Percentiles rank a stretch among this genome's conserved stretches.
Evolutionary conservation across 2,888 invertebrate genomes (phyloP).

Genomic region (Caenorhabditis drosophilae): DNA sequence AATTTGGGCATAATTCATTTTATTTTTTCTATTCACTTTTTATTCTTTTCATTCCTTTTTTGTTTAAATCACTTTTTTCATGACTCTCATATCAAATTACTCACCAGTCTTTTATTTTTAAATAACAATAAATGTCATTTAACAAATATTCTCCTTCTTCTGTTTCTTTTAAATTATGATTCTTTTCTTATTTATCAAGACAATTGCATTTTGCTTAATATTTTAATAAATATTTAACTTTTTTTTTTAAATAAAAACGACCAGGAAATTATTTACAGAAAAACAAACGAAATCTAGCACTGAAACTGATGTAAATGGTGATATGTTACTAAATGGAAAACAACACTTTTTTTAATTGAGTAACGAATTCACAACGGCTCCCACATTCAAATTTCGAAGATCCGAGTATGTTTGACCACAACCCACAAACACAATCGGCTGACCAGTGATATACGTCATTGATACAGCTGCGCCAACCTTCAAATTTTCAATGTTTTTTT

Average conservation of each 20-base stretch:
- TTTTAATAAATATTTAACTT: neutral
- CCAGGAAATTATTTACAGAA: neutral
- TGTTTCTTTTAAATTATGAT: no score
- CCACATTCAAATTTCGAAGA: conserved; percentile 91
- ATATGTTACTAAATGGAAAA: neutral
- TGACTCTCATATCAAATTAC: no score
- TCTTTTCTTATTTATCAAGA: no score
- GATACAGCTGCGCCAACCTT: conserved; percentile 94
- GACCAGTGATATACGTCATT: conserved; percentile 99
- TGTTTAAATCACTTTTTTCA: neutral
- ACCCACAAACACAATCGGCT: conserved; percentile 98
- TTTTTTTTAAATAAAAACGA: neutral
- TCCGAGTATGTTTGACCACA: conserved; percentile 99
- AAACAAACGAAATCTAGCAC: neutral
- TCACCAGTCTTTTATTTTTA: no score
- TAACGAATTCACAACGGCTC: conserved; percentile 91
- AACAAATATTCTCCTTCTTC: no score
- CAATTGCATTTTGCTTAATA: neutral
- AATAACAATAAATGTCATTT: no score
- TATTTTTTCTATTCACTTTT: neutral
- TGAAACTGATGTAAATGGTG: neutral
- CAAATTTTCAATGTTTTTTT: conserved; percentile 7
- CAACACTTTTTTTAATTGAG: conserved; percentile 76
- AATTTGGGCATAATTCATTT: conserved; percentile 40
- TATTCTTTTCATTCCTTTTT: neutral